Evolutionary conservation across 2,797 vertebrate genomes (phyloP), one percentile per base, ranked within the genome.

Genomic region (Syngnathus acus): DNA sequence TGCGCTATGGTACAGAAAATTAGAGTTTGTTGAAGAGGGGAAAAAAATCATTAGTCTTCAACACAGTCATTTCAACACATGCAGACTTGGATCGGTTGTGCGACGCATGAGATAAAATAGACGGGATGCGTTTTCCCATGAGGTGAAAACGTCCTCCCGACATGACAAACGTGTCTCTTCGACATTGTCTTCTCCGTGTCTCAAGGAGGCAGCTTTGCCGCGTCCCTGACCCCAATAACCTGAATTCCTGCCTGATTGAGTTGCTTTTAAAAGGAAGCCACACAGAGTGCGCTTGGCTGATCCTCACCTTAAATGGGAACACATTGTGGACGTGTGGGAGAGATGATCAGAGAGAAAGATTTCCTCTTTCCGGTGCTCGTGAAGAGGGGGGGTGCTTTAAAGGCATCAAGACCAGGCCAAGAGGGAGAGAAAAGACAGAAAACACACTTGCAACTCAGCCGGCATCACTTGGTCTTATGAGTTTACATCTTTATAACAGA

Each of bases 221-320:
- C 78, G 85, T 89, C 86, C 82, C 76, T 87, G 84, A 85, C 82
- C 84, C 84, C 78, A 82, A 86, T 77, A 88, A 86, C 86, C 82
- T 75, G 75, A 87, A 90, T 88, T 89, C 87, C 89, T 88, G 78
- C 66, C 79, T 86, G 88, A 90, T 91, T 90, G 87, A 90, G 85
- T 78, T 87, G 84, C 78, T 87, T 89, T 88, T 78, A 83, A 84
- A 84, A 87, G 84, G 80, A 83, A 84, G 80, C 82, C 79, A 86
- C 83, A 87, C 83, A 84, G 78, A 78, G 81, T 86, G 86, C 67
- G 71, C 67, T 75, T 80, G 84, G 85, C 73, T 82, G 87, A 86
- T 83, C 86, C 83, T 89, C 86, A 86, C 90, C 90, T 91, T 92
- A 91, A 91, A 92, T 91, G 90, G 90, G 87, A 91, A 90, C 85